These are phyloP conservation scores for Lucinisca nassula DNA, from an alignment of 2,888 invertebrate species.

Conservation along the genomic window DNA sequence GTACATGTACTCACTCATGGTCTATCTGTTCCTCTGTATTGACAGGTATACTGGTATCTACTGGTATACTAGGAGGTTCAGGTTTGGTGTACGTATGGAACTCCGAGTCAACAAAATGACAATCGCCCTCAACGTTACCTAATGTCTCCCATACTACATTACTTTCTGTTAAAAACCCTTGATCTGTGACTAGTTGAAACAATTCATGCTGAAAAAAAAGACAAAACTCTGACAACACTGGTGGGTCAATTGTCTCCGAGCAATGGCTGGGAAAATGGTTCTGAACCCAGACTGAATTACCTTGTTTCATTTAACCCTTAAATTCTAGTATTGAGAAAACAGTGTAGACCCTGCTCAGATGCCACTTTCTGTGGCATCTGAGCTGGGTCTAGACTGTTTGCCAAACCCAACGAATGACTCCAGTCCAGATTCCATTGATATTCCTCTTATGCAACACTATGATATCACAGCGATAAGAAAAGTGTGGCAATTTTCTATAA, in stretches of 20 bases:
- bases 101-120: slow-evolving; percentile 89
- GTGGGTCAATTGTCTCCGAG: not conserved
- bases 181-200: slow-evolving; percentile 90
- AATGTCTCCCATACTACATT: slow-evolving; percentile 90
- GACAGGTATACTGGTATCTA: slow-evolving; percentile 73
- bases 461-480: too few species aligned
- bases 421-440: too few species aligned
- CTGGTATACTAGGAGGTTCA: slow-evolving; percentile 71
- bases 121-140: slow-evolving; percentile 89
- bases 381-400: too few species aligned
- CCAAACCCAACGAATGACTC: too few species aligned
- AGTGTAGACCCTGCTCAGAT: too few species aligned
- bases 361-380: too few species aligned
- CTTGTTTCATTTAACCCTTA: too few species aligned
- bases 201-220: slow-evolving; percentile 88
- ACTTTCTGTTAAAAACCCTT: slow-evolving; percentile 89
- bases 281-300: too few species aligned
- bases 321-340: too few species aligned
- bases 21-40: slow-evolving; percentile 88
- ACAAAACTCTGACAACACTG: not conserved
- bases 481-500: too few species aligned
- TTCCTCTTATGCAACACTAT: too few species aligned
- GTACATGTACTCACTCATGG: slow-evolving; percentile 77
- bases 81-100: slow-evolving; percentile 88
- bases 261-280: too few species aligned